Conservation (phyloP, 2,797 vertebrate species). For the Cheirogaleus major region DNA sequence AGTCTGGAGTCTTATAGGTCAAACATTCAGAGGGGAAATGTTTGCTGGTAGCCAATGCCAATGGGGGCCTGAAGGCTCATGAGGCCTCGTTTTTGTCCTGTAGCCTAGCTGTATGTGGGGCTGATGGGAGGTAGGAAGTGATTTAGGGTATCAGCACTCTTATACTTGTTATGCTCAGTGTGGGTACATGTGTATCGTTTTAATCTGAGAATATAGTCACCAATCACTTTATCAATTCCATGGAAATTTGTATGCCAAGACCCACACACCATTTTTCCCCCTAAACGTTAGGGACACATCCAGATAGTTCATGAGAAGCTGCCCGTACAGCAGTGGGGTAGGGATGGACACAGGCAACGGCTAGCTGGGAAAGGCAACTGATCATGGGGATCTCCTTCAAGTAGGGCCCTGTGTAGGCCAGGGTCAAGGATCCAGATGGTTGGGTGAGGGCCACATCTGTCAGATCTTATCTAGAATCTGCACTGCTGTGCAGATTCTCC, state of each 20-base stretch:
- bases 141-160: not conserved
- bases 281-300: not conserved
- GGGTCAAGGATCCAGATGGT: not conserved
- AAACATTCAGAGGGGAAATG: not conserved
- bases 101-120: not conserved
- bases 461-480: not conserved
- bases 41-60: not conserved
- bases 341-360: not conserved
- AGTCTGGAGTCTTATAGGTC: not conserved
- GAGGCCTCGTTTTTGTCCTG: not conserved
- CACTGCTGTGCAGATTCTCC: not conserved
- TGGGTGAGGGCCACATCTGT: not conserved
- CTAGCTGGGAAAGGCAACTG: not conserved
- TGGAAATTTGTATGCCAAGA: conserved; percentile 25
- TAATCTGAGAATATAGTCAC: not conserved
- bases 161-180: not conserved
- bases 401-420: not conserved
- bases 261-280: not conserved
- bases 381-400: not conserved
- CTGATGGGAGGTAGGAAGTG: not conserved
- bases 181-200: not conserved
- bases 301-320: not conserved
- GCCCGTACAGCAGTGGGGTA: not conserved
- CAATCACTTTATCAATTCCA: not conserved
- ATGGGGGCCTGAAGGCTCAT: not conserved